Evolutionary conservation across 2,888 invertebrate species (phyloP), one percentile per base, ranked within the genome.

Genomic region (Nineta flava): DNA sequence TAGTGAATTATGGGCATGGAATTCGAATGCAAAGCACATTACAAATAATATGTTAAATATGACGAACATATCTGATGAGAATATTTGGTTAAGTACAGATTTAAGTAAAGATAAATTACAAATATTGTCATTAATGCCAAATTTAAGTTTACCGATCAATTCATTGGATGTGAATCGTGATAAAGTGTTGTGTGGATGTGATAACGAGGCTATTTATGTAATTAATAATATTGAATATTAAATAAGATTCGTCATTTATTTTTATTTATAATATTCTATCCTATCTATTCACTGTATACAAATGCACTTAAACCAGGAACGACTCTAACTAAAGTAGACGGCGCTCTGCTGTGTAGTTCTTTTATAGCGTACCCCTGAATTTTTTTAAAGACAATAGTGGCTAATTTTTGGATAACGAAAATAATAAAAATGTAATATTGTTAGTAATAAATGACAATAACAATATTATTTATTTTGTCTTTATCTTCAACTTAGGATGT

Each of bases 1-100:
- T 45, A 93, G 93, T 0, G 86, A 90, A 62, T 67, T 93, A 3
- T 92, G 91, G 87, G 87, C 91, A 61, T 94, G 93, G 93, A 82
- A 85, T 53, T 79, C 81, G 59, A 77, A 78, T 53, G 61, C 49
- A 13, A 57, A 56, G 54, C 41, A 47, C 10, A 21, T n/a, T n/a
- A 47, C 56, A 17, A 53, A 55, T 48, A 46, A 43, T 45, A 43
- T 45, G 43, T 43, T 55, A 50, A 47, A 43, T 48, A 21, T 38
- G 19, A 26, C 26, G 7, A 57, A 59, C 9, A 53, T 56, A 42
- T 50, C 50, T 3, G 65, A 65, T 35, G 58, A 59, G 3, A 74
- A 76, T 54, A 74, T 79, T 0, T 86, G 83, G 83, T 67, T 86
- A 57, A 76, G 77, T 2, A 73, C 75, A 12, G 77, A 85, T 55